Percentiles rank a stretch among this genome's conserved stretches.
phyloP scores from a whole-genome alignment of 53 echinoderm and acorn worm genomes.

The Crossaster papposus region DNA sequence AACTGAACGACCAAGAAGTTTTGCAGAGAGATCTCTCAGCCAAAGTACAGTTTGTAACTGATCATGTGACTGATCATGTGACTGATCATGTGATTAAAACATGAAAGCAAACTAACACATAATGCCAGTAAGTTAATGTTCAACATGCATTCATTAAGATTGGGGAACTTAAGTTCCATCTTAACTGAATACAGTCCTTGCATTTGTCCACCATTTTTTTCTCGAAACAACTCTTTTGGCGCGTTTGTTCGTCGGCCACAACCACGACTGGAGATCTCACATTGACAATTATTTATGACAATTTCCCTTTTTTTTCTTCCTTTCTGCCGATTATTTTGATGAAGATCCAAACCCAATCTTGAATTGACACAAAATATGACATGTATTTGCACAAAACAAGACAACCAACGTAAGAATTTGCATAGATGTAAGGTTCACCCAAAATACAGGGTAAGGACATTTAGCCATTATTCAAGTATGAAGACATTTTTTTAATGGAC shows the following conservation, averaged over 20 bases:
- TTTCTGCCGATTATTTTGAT: too few species aligned
- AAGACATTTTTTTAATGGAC: neutral
- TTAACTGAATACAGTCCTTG: neutral
- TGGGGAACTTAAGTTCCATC: neutral
- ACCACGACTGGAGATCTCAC: too few species aligned
- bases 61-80: neutral
- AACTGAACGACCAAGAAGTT: neutral
- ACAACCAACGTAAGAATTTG: conserved; percentile 45
- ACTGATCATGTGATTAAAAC: neutral
- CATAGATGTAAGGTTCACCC: conserved; percentile 47
- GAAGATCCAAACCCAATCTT: too few species aligned
- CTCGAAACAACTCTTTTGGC: too few species aligned
- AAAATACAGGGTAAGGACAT: neutral
- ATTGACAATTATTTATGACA: too few species aligned
- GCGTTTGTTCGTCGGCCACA: too few species aligned
- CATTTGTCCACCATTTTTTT: neutral
- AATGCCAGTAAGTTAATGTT: neutral
- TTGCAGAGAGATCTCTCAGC: neutral
- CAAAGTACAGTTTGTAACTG: neutral
- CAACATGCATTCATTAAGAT: neutral
- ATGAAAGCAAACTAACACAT: neutral
- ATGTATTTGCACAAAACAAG: conserved; percentile 33
- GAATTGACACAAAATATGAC: too few species aligned
- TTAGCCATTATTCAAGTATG: neutral
- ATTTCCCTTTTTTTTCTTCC: too few species aligned